Evolutionary conservation across 2,797 vertebrate species (phyloP), one percentile per base, ranked within the genome.

Genomic region (Spheniscus humboldti): DNA sequence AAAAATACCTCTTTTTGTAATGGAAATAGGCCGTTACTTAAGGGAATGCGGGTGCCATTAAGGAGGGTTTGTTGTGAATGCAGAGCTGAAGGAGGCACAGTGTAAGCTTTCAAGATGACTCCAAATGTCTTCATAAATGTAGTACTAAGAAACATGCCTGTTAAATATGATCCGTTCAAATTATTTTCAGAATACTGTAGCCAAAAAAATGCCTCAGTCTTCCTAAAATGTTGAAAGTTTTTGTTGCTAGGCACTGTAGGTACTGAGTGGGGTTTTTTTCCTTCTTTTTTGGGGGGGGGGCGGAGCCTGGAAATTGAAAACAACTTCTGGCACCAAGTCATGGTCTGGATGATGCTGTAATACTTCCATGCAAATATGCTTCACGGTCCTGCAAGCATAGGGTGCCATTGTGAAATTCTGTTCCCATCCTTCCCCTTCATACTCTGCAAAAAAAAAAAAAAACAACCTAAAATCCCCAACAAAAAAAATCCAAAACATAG

Each of bases 231-330:
- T 69, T 66, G 52, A 1, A 78, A 90, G 10, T 16, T 67, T 83
- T 71, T 82, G 81, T 95, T 96, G 86, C 90, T 96, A 96, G 82
- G 90, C 52, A 22, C 59, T 92, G 25, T 62, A 89, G 37, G 17
- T 94, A 53, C 14, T 47, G 59, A 25, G 62, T 59, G 48, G 9
- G 48, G 8, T 13, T 48, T 69, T 19, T 2, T 43, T 2, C 28
- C 28, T 27, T 5, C 13, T 31, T 27, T 6, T 16, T 11, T 62
- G 14, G 5, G 19, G 19, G 41, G 41, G 1, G 2, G 35, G 35
- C 35, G 35, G n/a, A 45, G 18, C 30, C 35, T 64, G 18, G 59
- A 63, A 86, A 75, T 19, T 48, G 37, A 67, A 95, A 93, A 79
- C 24, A 48, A 37, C 11, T 88, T 86, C 25, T 91, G 55, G 48